phyloP scores from a whole-genome alignment of 2,113 vertebrate species.

The Cynocephalus volans region DNA sequence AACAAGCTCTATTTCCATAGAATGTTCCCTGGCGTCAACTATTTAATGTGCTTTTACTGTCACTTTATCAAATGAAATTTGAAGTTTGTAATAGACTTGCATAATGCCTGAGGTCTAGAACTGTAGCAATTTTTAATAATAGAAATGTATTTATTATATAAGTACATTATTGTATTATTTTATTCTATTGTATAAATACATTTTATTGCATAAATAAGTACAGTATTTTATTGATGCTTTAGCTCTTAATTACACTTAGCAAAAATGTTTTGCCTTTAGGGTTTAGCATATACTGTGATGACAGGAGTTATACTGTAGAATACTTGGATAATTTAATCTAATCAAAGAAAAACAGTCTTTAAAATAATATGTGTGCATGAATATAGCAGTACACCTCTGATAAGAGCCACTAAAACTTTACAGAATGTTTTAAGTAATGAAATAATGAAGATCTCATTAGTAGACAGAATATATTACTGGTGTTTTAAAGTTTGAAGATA shows the following conservation, averaged over 20 bases:
- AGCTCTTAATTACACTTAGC: background rate
- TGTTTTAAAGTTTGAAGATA: conserved; percentile 38
- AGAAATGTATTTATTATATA: conserved; percentile 1
- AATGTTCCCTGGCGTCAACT: background rate
- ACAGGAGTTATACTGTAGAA: background rate
- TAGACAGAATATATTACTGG: background rate
- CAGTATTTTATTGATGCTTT: conserved; percentile 1
- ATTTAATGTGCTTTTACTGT: background rate
- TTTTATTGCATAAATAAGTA: background rate
- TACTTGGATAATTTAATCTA: conserved; percentile 44
- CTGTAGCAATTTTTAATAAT: background rate
- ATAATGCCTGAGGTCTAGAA: background rate
- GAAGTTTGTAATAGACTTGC: conserved; percentile 38
- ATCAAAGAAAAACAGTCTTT: conserved; percentile 11
- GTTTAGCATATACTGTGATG: conserved; percentile 45
- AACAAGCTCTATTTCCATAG: conserved; percentile 55
- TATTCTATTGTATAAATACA: no score
- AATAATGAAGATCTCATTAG: background rate
- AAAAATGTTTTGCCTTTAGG: background rate
- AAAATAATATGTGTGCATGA: background rate
- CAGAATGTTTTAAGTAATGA: background rate
- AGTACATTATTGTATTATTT: background rate
- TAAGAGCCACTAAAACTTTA: background rate
- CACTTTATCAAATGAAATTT: conserved; percentile 1
- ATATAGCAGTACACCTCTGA: background rate